Conservation (phyloP, 2,888 invertebrate genomes). For the Macroteleia sp. region DNA sequence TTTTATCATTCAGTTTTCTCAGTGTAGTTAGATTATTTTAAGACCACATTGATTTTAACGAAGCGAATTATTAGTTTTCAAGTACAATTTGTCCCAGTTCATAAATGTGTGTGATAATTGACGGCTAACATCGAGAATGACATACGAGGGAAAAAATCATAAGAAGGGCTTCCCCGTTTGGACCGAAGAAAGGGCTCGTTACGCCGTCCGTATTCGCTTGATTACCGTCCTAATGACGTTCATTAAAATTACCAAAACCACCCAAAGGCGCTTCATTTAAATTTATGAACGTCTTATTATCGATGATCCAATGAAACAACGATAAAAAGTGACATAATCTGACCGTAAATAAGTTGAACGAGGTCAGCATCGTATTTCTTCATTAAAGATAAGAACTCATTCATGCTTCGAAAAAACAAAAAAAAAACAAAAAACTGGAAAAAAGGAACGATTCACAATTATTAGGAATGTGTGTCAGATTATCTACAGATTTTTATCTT, state of each 20-base stretch:
- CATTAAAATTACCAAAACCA: slow-evolving; percentile 22
- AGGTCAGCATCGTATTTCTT: slow-evolving; percentile 22
- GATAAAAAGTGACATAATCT: not conserved
- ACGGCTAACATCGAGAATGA: slow-evolving; percentile 31
- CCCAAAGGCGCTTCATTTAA: slow-evolving; percentile 8
- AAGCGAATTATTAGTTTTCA: slow-evolving; percentile 55
- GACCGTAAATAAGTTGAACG: slow-evolving; percentile 23
- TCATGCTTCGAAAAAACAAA: slow-evolving; percentile 10
- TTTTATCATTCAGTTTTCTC: too few species aligned
- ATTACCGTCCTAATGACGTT: slow-evolving; percentile 25
- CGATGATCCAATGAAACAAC: not conserved
- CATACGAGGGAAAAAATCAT: slow-evolving; percentile 50
- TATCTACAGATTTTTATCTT: slow-evolving; percentile 23
- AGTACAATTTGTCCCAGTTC: slow-evolving; percentile 57
- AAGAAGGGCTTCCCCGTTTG: slow-evolving; percentile 49
- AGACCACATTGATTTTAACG: slow-evolving; percentile 47
- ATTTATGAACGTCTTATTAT: slow-evolving; percentile 13
- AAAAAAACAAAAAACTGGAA: not conserved
- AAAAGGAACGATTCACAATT: slow-evolving; percentile 14
- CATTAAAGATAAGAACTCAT: slow-evolving; percentile 27
- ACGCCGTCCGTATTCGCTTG: slow-evolving; percentile 22
- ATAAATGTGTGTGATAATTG: slow-evolving; percentile 21
- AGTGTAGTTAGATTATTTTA: too few species aligned
- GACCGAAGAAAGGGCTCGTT: slow-evolving; percentile 45
- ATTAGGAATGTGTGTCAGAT: slow-evolving; percentile 28